Conservation (phyloP, 2,888 invertebrate genomes). For the Trichopria drosophilae region DNA sequence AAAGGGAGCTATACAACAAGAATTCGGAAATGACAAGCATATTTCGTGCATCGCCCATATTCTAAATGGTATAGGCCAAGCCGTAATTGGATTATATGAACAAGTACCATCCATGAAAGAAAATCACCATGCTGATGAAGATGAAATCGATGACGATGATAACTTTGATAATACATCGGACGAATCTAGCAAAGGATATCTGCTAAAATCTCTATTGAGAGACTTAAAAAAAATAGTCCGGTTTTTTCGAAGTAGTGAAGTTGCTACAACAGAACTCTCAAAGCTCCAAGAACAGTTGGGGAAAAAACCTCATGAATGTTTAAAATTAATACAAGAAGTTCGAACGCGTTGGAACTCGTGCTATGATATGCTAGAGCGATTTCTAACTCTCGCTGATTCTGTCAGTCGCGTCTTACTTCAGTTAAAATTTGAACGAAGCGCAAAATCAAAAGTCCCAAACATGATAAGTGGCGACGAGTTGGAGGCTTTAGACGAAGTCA, state of each 20-base stretch:
- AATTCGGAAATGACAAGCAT: not conserved
- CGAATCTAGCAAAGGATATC: not conserved
- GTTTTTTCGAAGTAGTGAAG: slow-evolving; percentile 1
- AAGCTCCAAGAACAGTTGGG: not conserved
- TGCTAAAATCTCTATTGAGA: too few relatives aligned
- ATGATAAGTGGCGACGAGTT: not conserved
- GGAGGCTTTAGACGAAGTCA: not conserved
- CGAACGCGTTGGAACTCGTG: slow-evolving; percentile 1
- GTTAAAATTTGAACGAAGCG: not conserved
- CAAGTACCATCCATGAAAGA: not conserved
- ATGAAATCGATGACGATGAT: not conserved
- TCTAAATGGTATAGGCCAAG: slow-evolving; percentile 2
- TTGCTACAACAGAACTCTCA: not conserved
- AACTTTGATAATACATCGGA: not conserved
- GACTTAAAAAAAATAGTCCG: not conserved
- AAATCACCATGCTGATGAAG: not conserved
- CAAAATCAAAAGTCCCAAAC: not conserved
- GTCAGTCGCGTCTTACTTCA: not conserved
- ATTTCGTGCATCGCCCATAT: not conserved
- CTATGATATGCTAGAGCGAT: slow-evolving; percentile 3
- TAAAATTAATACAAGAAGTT: too few relatives aligned
- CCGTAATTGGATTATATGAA: not conserved
- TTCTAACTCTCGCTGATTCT: not conserved
- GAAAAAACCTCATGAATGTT: not conserved
- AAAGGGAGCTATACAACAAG: not conserved